Evolutionary conservation across 2,113 vertebrate genomes (phyloP), one percentile per base, ranked within the genome.

Genomic region (Hystrix cristata): DNA sequence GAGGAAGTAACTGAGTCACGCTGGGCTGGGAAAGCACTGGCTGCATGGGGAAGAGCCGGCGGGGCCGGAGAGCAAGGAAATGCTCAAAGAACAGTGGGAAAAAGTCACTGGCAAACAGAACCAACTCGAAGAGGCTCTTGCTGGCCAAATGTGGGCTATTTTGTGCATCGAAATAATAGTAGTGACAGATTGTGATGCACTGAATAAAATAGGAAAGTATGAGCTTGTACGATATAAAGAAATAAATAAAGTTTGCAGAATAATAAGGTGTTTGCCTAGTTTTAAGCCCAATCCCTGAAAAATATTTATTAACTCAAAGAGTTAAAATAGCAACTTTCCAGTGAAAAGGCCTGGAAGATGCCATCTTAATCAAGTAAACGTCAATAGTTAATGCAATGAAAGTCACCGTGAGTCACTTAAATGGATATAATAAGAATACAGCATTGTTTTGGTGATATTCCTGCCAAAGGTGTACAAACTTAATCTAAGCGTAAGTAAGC

Each of bases 191-290:
- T 90, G 31, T 91, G 62, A 69, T 29, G 29, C 55, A 53, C 1
- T 72, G 27, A 72, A 38, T 86, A 87, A 91, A 87, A 93, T 72
- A 57, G n/a, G 23, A 97, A 89, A 60, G 62, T 38, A 16, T 90
- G 48, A 71, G 34, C 64, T 71, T 81, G 72, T 46, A 53, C 65
- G 25, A 67, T 34, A 46, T 23, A 76, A 80, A 59, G 51, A 78
- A 96, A 43, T 85, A 86, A 90, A 74, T 14, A 78, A 91, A 91
- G 38, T 62, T 51, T 79, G 60, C 59, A 78, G 69, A 96, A 16
- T 25, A 78, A 16, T 3, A 12, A 71, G 12, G 9, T 59, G 1
- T 94, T 91, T 89, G 34, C 62, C 57, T 53, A 60, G 18, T 48
- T 85, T 89, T 4, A 65, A 79, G 60, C 21, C 25, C 27, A 3